Evolutionary conservation across 1,140 invertebrate species (phyloP).

Genomic region (Drosophila serrata): DNA sequence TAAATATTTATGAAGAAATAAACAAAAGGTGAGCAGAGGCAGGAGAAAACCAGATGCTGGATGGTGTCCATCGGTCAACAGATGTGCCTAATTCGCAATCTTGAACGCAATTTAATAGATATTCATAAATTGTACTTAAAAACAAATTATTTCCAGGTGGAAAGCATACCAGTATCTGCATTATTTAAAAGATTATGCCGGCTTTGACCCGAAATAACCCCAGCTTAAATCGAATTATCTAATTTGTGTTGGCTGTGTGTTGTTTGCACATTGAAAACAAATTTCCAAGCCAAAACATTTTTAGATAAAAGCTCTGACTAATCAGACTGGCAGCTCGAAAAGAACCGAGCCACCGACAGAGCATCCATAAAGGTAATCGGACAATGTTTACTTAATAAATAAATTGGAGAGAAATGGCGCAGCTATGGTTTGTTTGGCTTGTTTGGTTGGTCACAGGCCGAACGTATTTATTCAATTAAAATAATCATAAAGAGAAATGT

Average conservation of each 20-base stretch:
- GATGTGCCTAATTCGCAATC: conserved; percentile 30
- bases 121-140: conserved; percentile 12
- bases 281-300: conserved; percentile 27
- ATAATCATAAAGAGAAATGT: conserved; percentile 60
- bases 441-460: conserved; percentile 26
- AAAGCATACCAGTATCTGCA: not conserved
- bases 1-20: conserved; percentile 39
- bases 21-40: conserved; percentile 13
- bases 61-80: conserved; percentile 32
- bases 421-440: conserved; percentile 12
- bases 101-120: conserved; percentile 4
- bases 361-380: conserved; percentile 43
- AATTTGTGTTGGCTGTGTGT: conserved; percentile 23
- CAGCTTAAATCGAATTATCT: conserved; percentile 13
- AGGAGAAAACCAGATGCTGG: conserved; percentile 4
- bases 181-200: conserved; percentile 6
- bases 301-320: conserved; percentile 50
- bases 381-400: conserved; percentile 77
- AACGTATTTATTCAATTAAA: conserved; percentile 67
- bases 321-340: conserved; percentile 27
- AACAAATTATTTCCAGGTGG: conserved; percentile 16
- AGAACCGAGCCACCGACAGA: conserved; percentile 12
- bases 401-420: conserved; percentile 64
- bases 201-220: not conserved
- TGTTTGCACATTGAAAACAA: conserved; percentile 31